A percentile compares a stretch with the other conserved stretches of the same genome.
Evolutionary conservation across 2,113 vertebrate species (phyloP).

Genomic region (Thalassoma bifasciatum): DNA sequence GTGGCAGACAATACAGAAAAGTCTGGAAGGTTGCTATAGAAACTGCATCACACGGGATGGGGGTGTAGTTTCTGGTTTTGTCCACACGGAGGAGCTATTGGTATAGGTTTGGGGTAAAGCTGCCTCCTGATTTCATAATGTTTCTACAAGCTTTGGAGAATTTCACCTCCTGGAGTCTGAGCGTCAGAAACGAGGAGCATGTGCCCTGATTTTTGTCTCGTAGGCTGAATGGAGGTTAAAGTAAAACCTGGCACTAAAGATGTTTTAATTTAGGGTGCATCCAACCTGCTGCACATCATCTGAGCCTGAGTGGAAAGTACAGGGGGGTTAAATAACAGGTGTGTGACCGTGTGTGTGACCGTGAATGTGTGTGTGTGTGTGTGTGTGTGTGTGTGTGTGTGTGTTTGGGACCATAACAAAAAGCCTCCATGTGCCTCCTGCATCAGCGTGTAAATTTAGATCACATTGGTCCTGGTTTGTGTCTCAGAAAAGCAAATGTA

Average conservation of each 20-base stretch:
- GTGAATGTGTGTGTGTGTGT: background rate
- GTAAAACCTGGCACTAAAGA: background rate
- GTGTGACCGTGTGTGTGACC: slow-evolving; percentile 9
- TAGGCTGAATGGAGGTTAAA: background rate
- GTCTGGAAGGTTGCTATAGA: slow-evolving; percentile 92
- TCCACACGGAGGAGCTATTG: slow-evolving; percentile 78
- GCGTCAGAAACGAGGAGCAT: background rate
- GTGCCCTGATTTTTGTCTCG: background rate
- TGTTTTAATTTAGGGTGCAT: background rate
- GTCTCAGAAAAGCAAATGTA: slow-evolving; percentile 41
- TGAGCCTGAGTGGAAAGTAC: slow-evolving; percentile 17
- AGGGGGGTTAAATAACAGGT: slow-evolving; percentile 33
- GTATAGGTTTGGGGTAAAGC: slow-evolving; percentile 65
- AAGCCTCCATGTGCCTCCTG: slow-evolving; percentile 19
- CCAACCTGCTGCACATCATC: slow-evolving; percentile 6
- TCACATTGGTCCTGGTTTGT: slow-evolving; percentile 32
- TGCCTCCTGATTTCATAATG: slow-evolving; percentile 4
- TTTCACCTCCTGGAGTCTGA: slow-evolving; percentile 1
- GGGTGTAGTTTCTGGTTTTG: slow-evolving; percentile 51
- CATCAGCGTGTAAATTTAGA: slow-evolving; percentile 26
- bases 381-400: background rate
- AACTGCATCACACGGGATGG: slow-evolving; percentile 80
- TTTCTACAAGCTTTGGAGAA: background rate
- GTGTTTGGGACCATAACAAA: slow-evolving; percentile 3
- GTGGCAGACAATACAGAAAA: slow-evolving; percentile 74